Evolutionary conservation across 2,113 vertebrate species (phyloP).

Genomic region (Talpa occidentalis): DNA sequence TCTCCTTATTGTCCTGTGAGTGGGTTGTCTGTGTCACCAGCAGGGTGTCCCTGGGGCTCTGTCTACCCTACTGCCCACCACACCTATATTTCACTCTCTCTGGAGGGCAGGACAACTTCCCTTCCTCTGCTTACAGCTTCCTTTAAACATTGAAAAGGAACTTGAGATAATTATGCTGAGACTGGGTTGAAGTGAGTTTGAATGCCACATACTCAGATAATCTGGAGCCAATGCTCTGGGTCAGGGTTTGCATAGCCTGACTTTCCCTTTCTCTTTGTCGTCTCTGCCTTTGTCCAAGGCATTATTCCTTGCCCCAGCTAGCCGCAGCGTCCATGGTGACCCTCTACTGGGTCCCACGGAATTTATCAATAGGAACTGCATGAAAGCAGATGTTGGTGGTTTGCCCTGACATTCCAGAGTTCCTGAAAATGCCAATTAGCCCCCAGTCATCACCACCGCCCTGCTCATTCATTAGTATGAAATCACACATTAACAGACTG

Average conservation of each 20-base stretch:
- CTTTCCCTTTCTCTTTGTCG: neutral
- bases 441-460: neutral
- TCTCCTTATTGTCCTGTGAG: neutral
- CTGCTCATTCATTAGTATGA: neutral
- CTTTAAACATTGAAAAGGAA: neutral
- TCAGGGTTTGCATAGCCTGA: neutral
- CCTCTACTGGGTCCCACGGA: neutral
- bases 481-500: neutral
- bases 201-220: neutral
- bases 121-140: no score
- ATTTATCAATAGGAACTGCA: neutral
- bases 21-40: no score
- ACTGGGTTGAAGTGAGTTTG: neutral
- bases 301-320: neutral
- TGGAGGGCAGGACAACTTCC: rapidly evolving
- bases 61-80: neutral
- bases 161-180: neutral
- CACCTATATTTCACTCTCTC: neutral
- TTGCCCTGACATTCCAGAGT: neutral
- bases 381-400: neutral
- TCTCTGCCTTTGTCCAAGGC: neutral
- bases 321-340: neutral
- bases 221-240: neutral
- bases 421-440: neutral
- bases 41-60: no score